phyloP scores from a whole-genome alignment of 1,140 invertebrate species.

The Maniola jurtina region DNA sequence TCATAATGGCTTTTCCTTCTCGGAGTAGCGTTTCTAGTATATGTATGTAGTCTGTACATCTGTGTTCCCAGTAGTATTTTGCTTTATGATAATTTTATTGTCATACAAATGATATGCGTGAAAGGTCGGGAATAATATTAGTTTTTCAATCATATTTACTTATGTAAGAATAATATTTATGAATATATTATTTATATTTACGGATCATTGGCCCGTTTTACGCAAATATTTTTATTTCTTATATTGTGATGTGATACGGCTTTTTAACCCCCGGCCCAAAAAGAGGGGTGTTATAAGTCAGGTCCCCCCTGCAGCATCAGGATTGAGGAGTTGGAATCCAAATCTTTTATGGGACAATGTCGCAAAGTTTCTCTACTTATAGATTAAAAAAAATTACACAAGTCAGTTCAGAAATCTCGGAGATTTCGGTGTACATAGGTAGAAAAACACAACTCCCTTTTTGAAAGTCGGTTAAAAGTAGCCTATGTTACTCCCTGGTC shows the following conservation, averaged over 20 bases:
- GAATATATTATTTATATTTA: neutral
- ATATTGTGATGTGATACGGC: neutral
- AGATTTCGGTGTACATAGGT: too few species aligned
- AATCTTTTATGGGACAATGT: too few species aligned
- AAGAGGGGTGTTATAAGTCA: too few species aligned
- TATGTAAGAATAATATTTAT: neutral
- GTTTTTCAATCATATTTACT: neutral
- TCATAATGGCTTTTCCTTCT: too few species aligned
- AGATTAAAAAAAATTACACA: too few species aligned
- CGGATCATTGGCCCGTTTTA: neutral
- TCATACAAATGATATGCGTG: constrained; percentile 14
- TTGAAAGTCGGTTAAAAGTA: too few species aligned
- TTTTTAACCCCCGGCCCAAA: neutral
- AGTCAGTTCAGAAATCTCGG: too few species aligned
- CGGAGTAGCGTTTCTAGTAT: neutral
- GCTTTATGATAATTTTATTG: constrained; percentile 14
- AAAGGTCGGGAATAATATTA: constrained; percentile 11
- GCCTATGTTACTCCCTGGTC: too few species aligned
- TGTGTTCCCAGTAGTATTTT: neutral
- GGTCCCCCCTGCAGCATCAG: too few species aligned
- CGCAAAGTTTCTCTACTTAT: too few species aligned
- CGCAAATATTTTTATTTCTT: neutral
- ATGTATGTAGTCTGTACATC: constrained; percentile 1
- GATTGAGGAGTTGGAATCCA: too few species aligned
- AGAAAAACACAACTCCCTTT: too few species aligned